Evolutionary conservation across 2,797 vertebrate genomes (phyloP).

Genomic region (Chrosomus eos): DNA sequence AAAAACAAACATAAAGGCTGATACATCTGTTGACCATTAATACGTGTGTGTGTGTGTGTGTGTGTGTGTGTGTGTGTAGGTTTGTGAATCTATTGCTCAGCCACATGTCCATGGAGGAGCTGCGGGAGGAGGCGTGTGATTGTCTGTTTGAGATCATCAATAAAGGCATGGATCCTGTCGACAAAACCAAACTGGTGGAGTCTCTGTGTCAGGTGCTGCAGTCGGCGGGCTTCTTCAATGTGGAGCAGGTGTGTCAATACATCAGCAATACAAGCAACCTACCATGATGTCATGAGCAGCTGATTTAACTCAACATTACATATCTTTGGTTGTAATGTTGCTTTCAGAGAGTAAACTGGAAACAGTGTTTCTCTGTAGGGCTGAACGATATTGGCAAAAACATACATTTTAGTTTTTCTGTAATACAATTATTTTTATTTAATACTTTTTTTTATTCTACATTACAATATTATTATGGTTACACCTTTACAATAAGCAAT

Average conservation of each 20-base stretch:
- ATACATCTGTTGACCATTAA: too few relatives aligned
- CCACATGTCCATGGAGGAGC: conserved; percentile 97
- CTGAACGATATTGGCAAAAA: too few relatives aligned
- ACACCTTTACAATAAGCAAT: too few relatives aligned
- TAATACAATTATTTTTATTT: too few relatives aligned
- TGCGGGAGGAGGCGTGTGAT: conserved; percentile 96
- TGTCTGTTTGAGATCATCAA: conserved; percentile 98
- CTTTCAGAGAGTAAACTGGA: too few relatives aligned
- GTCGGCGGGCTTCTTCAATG: conserved; percentile 94
- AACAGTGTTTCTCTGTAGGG: too few relatives aligned
- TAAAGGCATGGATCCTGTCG: conserved; percentile 97
- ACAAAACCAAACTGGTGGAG: conserved; percentile 97
- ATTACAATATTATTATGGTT: too few relatives aligned
- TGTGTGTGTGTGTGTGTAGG: conserved; percentile 71
- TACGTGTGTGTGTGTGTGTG: neutral
- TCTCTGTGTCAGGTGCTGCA: conserved; percentile 93
- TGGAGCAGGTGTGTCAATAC: conserved; percentile 84
- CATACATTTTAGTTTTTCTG: too few relatives aligned
- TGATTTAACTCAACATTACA: neutral
- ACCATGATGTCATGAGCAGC: neutral
- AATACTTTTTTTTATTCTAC: too few relatives aligned
- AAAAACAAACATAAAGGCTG: too few relatives aligned
- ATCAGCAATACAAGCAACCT: neutral
- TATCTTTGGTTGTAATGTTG: too few relatives aligned
- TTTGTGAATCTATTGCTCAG: conserved; percentile 97